Evolutionary conservation across 2,888 invertebrate species (phyloP).

Genomic region (Ectropis crepuscularia): DNA sequence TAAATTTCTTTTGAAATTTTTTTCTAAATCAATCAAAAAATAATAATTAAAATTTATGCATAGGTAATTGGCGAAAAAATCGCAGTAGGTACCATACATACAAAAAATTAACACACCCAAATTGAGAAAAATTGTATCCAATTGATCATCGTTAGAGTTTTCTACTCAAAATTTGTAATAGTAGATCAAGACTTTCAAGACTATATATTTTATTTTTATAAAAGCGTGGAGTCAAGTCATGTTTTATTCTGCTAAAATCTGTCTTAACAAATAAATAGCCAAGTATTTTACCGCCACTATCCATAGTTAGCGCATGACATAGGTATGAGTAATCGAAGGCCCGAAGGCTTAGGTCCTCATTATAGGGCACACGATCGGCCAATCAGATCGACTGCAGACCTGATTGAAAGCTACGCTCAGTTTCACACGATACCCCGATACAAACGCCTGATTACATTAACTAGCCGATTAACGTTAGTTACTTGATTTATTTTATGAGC

Average conservation of each 20-base stretch:
- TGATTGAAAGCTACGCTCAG: conserved; percentile 70
- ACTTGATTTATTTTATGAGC: not conserved
- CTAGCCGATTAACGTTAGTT: conserved; percentile 19
- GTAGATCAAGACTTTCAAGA: too few species aligned
- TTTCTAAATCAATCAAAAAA: too few species aligned
- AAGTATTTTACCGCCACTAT: not conserved
- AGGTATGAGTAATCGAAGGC: conserved; percentile 59
- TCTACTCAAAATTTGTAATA: too few species aligned
- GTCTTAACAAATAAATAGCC: conserved; percentile 7
- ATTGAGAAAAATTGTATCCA: too few species aligned
- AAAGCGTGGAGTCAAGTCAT: not conserved
- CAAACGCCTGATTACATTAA: conserved; percentile 35
- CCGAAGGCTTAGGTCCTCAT: conserved; percentile 61
- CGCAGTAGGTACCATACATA: too few species aligned
- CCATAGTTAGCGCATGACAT: conserved; percentile 51
- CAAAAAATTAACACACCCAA: too few species aligned
- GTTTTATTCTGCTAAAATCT: not conserved
- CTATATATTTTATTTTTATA: too few species aligned
- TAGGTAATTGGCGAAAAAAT: too few species aligned
- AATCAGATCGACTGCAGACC: conserved; percentile 70
- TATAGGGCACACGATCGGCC: conserved; percentile 68
- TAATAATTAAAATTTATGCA: too few species aligned
- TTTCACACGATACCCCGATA: conserved; percentile 60
- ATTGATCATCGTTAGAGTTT: too few species aligned
- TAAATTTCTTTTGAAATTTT: too few species aligned